Conservation (phyloP, 1,140 invertebrate genomes). For the Proctacanthus coquilletti region DNA sequence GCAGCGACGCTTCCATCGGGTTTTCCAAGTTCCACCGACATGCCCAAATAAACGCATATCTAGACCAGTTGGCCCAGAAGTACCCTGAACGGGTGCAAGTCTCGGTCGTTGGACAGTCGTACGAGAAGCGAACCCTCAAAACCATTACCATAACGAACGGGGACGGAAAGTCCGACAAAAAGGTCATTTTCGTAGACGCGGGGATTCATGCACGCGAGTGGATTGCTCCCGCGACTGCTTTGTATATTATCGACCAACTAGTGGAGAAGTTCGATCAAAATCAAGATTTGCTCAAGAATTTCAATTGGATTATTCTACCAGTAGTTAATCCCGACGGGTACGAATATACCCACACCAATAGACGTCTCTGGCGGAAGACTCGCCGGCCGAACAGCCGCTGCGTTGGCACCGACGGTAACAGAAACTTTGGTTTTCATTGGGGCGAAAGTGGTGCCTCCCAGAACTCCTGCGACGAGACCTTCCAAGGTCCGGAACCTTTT, state of each 20-base stretch:
- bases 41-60: constrained; percentile 34
- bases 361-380: constrained; percentile 39
- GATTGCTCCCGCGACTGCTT: constrained; percentile 45
- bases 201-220: constrained; percentile 54
- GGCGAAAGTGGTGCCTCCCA: constrained; percentile 45
- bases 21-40: no score
- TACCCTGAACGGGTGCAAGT: constrained; percentile 31
- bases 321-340: constrained; percentile 37
- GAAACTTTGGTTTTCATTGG: constrained; percentile 53
- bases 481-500: constrained; percentile 44
- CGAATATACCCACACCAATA: constrained; percentile 25
- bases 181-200: constrained; percentile 37
- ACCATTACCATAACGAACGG: constrained; percentile 36
- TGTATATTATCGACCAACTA: constrained; percentile 45
- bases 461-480: constrained; percentile 48
- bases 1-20: no score
- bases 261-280: constrained; percentile 35
- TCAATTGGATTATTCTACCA: constrained; percentile 43
- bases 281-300: constrained; percentile 30
- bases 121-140: constrained; percentile 34
- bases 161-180: constrained; percentile 27
- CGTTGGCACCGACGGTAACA: constrained; percentile 44
- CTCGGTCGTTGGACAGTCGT: constrained; percentile 31
- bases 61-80: constrained; percentile 30
- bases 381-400: constrained; percentile 28